phyloP scores from a whole-genome alignment of 2,888 invertebrate species.

The Drosophila diplacantha region DNA sequence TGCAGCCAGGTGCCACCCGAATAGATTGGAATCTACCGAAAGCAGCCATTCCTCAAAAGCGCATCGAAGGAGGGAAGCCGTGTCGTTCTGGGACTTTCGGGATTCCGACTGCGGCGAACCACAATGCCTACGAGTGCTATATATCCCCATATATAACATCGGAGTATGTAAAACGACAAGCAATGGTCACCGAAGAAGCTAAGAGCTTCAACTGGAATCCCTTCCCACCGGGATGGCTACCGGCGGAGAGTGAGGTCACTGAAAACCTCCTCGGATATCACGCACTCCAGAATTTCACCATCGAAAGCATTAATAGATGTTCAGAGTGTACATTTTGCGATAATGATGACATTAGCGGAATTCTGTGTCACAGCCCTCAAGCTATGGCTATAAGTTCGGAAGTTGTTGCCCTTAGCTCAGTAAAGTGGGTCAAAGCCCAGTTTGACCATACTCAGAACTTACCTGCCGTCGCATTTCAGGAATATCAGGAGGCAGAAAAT shows the following conservation, averaged over 20 bases:
- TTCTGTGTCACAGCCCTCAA: not conserved
- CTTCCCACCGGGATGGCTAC: not conserved
- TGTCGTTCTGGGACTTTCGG: conserved; percentile 1
- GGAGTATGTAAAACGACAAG: not conserved
- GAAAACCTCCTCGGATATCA: not conserved
- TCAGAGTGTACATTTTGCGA: not conserved
- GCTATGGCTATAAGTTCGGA: not conserved
- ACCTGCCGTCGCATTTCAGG: not conserved
- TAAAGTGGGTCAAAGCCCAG: not conserved
- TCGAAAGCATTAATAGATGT: not conserved
- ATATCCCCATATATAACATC: conserved; percentile 1
- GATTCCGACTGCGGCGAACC: not conserved
- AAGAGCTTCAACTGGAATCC: not conserved
- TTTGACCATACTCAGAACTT: not conserved
- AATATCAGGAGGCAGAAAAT: not conserved
- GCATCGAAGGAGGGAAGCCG: not conserved
- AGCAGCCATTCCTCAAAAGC: not conserved
- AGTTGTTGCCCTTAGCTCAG: not conserved
- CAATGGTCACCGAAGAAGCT: not conserved
- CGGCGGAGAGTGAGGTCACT: not conserved
- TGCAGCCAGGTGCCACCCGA: not conserved
- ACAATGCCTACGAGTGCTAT: conserved; percentile 2
- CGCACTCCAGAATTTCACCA: not conserved
- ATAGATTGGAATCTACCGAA: not conserved
- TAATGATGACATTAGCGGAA: not conserved